Conservation (phyloP, 2,888 invertebrate genomes). For the Strigamia maritima region DNA sequence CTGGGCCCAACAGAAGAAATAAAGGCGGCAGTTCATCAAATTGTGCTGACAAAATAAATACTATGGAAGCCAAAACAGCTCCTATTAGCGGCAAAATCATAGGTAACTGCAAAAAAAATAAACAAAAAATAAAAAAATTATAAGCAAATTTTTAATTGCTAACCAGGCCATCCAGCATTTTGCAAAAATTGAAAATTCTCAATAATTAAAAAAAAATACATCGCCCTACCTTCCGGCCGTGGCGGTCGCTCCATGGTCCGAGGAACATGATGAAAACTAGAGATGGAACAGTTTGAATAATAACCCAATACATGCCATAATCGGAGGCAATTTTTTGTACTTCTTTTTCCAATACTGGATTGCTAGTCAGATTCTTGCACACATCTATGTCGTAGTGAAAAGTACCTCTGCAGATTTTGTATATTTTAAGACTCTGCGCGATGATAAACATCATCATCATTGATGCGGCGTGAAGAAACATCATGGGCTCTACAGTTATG, state of each 20-base stretch:
- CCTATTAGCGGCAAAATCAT: constrained; percentile 33
- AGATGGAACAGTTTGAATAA: constrained; percentile 42
- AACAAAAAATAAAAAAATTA: too few species aligned
- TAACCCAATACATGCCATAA: constrained; percentile 41
- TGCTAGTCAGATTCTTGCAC: constrained; percentile 41
- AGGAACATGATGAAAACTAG: constrained; percentile 42
- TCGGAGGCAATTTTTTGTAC: constrained; percentile 42
- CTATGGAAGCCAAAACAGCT: neutral
- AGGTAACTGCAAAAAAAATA: constrained; percentile 26
- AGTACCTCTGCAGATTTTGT: constrained; percentile 43
- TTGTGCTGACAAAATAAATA: constrained; percentile 4
- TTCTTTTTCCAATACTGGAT: constrained; percentile 34
- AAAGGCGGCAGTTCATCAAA: constrained; percentile 26
- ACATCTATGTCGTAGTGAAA: constrained; percentile 40
- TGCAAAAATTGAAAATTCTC: too few species aligned
- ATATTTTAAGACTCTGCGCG: constrained; percentile 42
- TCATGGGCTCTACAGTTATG: constrained; percentile 39
- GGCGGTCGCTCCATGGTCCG: constrained; percentile 44
- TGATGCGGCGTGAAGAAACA: constrained; percentile 28
- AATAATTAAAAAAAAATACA: too few species aligned
- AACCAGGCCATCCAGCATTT: too few species aligned
- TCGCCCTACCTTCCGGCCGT: constrained; percentile 42
- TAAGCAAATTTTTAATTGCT: too few species aligned
- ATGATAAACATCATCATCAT: constrained; percentile 40
- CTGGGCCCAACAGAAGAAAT: constrained; percentile 30